Conservation (phyloP, 1,140 invertebrate genomes). For the Drosophila nikananu region DNA sequence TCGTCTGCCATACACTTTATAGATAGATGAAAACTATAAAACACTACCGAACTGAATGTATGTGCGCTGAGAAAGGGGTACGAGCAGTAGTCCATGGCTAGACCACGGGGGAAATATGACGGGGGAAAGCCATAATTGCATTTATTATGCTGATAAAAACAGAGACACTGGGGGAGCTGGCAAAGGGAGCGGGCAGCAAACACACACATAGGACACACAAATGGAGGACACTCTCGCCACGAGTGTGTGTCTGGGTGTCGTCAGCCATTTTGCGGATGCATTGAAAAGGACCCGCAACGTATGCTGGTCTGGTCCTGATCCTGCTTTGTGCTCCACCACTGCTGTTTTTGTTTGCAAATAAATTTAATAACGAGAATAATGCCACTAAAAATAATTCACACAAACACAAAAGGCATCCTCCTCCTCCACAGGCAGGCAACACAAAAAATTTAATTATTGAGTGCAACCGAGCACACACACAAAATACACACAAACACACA, state of each 20-base stretch:
- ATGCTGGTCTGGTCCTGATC: slow-evolving; percentile 35
- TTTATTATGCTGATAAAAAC: slow-evolving; percentile 85
- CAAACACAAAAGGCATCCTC: slow-evolving; percentile 48
- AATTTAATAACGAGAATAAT: slow-evolving; percentile 83
- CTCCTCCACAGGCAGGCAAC: slow-evolving; percentile 28
- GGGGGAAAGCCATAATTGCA: slow-evolving; percentile 80
- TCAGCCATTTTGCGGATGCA: slow-evolving; percentile 69
- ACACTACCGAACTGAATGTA: slow-evolving; percentile 29
- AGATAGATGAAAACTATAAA: slow-evolving; percentile 70
- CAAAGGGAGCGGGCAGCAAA: slow-evolving; percentile 12
- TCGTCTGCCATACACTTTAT: slow-evolving; percentile 48
- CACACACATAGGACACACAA: slow-evolving; percentile 14
- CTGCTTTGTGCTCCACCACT: slow-evolving; percentile 12
- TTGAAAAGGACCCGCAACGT: slow-evolving; percentile 44
- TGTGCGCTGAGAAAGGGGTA: not conserved
- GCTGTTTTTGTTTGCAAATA: slow-evolving; percentile 81
- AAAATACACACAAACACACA: slow-evolving; percentile 1
- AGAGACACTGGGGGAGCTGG: slow-evolving; percentile 48
- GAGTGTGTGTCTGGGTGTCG: slow-evolving; percentile 38
- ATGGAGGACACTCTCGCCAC: slow-evolving; percentile 23
- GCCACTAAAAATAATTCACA: slow-evolving; percentile 81
- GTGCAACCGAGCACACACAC: slow-evolving; percentile 44
- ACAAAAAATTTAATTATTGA: slow-evolving; percentile 74
- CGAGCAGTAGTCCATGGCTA: not conserved
- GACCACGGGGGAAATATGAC: slow-evolving; percentile 37